These are phyloP conservation scores for Halichoerus grypus DNA, from an alignment of 2,113 vertebrate genomes.

Conservation along the genomic window DNA sequence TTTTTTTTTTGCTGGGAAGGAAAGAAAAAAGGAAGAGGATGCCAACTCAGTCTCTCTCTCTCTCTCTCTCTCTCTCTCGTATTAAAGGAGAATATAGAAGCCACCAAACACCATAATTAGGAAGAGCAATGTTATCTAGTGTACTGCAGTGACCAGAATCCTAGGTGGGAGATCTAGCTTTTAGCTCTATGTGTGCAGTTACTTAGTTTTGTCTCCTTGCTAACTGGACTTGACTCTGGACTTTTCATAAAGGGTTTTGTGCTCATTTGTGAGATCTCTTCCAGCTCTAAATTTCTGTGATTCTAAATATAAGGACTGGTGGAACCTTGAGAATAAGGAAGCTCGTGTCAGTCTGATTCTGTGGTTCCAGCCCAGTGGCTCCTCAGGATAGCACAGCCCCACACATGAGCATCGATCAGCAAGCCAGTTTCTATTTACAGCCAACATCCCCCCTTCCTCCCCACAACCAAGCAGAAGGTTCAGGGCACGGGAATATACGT, in stretches of 20 bases:
- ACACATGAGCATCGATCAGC: fast-evolving
- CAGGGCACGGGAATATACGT: fast-evolving
- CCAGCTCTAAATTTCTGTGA: background rate
- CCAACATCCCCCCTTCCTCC: background rate
- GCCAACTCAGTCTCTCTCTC: background rate
- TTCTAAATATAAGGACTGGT: background rate
- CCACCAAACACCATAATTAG: background rate
- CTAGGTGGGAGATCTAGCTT: background rate
- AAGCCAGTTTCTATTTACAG: background rate
- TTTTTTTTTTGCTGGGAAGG: background rate
- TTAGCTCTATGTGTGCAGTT: background rate
- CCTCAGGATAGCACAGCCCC: background rate
- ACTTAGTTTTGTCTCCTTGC: background rate
- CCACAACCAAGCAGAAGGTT: background rate
- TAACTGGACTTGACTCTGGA: background rate
- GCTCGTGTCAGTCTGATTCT: background rate
- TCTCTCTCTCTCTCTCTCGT: background rate
- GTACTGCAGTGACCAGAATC: background rate
- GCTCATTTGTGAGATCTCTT: background rate
- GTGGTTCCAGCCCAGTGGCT: background rate
- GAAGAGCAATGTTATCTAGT: background rate
- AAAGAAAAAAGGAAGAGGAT: background rate
- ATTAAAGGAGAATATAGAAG: background rate
- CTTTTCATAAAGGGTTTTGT: background rate
- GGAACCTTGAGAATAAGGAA: background rate